These are phyloP conservation scores for Globia sparganii DNA, from an alignment of 2,888 invertebrate genomes.

Conservation along the genomic window DNA sequence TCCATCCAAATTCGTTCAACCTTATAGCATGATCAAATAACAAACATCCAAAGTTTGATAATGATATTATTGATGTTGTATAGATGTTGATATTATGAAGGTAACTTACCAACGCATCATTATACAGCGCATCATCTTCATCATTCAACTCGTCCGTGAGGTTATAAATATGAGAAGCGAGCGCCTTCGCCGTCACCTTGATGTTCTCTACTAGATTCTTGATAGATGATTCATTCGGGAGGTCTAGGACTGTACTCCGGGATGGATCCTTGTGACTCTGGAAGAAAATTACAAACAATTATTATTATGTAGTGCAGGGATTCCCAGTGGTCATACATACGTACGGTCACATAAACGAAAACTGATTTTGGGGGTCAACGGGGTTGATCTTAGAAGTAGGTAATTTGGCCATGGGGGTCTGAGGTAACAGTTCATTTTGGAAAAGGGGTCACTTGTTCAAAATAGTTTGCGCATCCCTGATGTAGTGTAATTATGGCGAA, in stretches of 20 bases:
- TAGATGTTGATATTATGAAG: background rate
- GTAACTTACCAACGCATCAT: conserved; percentile 93
- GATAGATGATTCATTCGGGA: conserved; percentile 89
- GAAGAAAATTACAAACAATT: no score
- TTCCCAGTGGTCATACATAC: no score
- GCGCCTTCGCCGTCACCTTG: conserved; percentile 94
- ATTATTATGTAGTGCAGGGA: no score
- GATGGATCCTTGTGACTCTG: conserved; percentile 92
- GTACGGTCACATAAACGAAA: no score
- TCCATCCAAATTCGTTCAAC: background rate
- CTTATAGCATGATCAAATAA: background rate
- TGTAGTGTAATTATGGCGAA: no score
- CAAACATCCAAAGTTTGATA: background rate
- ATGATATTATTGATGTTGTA: no score
- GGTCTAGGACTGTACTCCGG: conserved; percentile 92
- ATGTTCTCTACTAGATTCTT: conserved; percentile 92
- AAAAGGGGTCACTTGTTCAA: no score
- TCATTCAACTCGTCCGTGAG: conserved; percentile 85
- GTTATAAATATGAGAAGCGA: conserved; percentile 95
- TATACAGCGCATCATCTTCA: conserved; percentile 91
- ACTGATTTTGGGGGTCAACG: no score
- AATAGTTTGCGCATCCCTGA: no score
- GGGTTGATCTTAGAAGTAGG: no score
- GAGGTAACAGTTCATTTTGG: no score
- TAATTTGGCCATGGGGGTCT: no score